A percentile compares a stretch with the other conserved stretches of the same genome.
phyloP scores from a whole-genome alignment of 2,113 vertebrate species.

The Tautogolabrus adspersus region DNA sequence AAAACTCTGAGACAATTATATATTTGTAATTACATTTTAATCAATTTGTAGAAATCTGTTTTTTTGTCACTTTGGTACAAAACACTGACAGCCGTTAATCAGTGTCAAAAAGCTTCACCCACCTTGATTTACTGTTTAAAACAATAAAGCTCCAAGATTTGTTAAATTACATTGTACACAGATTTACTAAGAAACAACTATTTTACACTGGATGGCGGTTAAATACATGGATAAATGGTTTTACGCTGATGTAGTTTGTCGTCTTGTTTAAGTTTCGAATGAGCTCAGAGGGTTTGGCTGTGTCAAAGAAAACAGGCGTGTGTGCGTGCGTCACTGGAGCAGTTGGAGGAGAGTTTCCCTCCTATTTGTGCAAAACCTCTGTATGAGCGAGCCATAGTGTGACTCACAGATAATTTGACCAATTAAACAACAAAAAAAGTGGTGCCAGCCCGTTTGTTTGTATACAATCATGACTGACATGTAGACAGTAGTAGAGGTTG shows the following conservation, averaged over 20 bases:
- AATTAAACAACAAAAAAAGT: background rate
- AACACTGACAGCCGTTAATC: background rate
- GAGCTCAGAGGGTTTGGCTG: conserved; percentile 27
- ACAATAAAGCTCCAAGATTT: background rate
- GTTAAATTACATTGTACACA: background rate
- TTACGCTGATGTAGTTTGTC: conserved; percentile 41
- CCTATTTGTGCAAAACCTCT: conserved; percentile 17
- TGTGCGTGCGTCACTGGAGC: conserved; percentile 44
- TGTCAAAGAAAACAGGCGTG: conserved; percentile 42
- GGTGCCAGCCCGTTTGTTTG: conserved; percentile 5
- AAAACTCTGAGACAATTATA: too few species aligned
- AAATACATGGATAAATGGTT: background rate
- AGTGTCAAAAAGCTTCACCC: background rate
- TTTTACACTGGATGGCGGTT: background rate
- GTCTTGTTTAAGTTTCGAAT: background rate
- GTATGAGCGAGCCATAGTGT: background rate
- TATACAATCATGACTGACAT: conserved; percentile 3
- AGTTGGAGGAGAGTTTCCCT: background rate
- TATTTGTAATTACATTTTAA: too few species aligned
- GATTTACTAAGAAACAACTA: background rate
- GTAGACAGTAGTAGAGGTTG: background rate
- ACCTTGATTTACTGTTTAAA: background rate
- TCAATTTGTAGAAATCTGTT: too few species aligned
- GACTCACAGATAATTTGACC: conserved; percentile 43
- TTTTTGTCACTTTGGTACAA: too few species aligned